Base-by-base conservation (phyloP, 1,140 invertebrate genomes). In the Pseudoatta argentina region DNA sequence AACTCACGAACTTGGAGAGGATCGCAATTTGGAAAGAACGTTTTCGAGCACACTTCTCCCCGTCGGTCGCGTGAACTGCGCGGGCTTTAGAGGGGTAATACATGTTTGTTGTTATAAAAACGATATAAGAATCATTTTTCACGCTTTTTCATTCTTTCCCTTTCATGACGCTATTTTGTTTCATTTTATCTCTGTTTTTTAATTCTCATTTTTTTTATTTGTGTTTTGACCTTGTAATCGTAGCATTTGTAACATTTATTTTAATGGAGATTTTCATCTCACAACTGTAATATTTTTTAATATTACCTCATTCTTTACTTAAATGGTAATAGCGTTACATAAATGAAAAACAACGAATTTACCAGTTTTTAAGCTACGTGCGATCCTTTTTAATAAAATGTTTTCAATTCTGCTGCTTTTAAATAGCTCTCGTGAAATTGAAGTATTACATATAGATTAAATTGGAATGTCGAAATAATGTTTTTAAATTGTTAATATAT, bases 91-190 rank as follows among this genome's bases (percentile, higher is more conserved):
- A 24, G 0, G 30, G 30, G 8, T n/a, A 44, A 69, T 71, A 57
- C 16, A 69, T 18, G n/a, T 57, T 81, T 14, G 48, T 63, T 69
- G 30, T 67, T 53, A 34, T 55, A 55, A 53, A 78, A 71, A 57
- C 16, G 21, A 69, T 34, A 55, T 69, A 81, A 81, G 66, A 39
- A 57, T 27, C 77, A 81, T 69, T 69, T 69, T 71, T 81, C 34
- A 55, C 44, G 14, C 18, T 81, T 71, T 57, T 81, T 14, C n/a
- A 2, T 2, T 34, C 30, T 69, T 69, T 34, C 39, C 14, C 10
- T 57, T 69, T 24, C 30, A 39, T 55, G 14, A 16, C 14, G 64
- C 30, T 34, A 57, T 69, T 69, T 16, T n/a, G 14, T 10, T 0
- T n/a, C 21, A 34, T 53, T 53, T 53, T 66, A 24, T 77, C 24